A percentile compares a stretch with the other conserved stretches of the same genome.
Evolutionary conservation across 2,888 invertebrate genomes (phyloP).

Genomic region (Iphiclides podalirius): DNA sequence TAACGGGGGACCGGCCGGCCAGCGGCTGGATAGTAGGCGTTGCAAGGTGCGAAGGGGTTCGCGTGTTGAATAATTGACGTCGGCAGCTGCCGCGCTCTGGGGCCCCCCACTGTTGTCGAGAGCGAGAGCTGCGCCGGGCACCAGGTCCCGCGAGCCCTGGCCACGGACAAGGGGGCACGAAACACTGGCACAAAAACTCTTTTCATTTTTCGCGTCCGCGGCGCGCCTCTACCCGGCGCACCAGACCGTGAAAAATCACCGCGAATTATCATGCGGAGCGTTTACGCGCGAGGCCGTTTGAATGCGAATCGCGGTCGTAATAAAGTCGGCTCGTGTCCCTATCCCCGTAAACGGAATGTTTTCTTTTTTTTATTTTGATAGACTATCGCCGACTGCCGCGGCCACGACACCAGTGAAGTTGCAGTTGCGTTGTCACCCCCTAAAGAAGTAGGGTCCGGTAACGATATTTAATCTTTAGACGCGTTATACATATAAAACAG

Average conservation of each 20-base stretch:
- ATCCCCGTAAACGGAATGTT: slow-evolving; percentile 58
- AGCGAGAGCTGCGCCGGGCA: slow-evolving; percentile 55
- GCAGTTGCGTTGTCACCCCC: too few relatives aligned
- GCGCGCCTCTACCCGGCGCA: slow-evolving; percentile 69
- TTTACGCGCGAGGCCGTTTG: slow-evolving; percentile 70
- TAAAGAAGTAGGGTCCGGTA: too few relatives aligned
- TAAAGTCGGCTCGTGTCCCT: slow-evolving; percentile 50
- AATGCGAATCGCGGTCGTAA: slow-evolving; percentile 61
- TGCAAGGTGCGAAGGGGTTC: slow-evolving; percentile 76
- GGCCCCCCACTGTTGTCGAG: slow-evolving; percentile 61
- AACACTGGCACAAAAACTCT: too few relatives aligned
- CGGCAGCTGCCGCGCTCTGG: slow-evolving; percentile 64
- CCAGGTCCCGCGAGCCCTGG: too few relatives aligned
- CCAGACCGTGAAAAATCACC: slow-evolving; percentile 76
- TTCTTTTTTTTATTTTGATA: too few relatives aligned
- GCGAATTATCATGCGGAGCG: slow-evolving; percentile 72
- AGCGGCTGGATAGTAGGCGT: slow-evolving; percentile 25
- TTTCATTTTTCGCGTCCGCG: slow-evolving; percentile 74
- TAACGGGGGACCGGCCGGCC: not conserved
- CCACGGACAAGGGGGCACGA: slow-evolving; percentile 63
- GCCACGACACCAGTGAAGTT: too few relatives aligned
- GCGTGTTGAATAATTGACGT: slow-evolving; percentile 70
- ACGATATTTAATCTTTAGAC: too few relatives aligned
- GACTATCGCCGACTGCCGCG: too few relatives aligned
- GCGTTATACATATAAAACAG: too few relatives aligned